phyloP scores from a whole-genome alignment of 30 jellyfish, hydroid and myxozoan genomes.

The Haliclystus octoradiatus region DNA sequence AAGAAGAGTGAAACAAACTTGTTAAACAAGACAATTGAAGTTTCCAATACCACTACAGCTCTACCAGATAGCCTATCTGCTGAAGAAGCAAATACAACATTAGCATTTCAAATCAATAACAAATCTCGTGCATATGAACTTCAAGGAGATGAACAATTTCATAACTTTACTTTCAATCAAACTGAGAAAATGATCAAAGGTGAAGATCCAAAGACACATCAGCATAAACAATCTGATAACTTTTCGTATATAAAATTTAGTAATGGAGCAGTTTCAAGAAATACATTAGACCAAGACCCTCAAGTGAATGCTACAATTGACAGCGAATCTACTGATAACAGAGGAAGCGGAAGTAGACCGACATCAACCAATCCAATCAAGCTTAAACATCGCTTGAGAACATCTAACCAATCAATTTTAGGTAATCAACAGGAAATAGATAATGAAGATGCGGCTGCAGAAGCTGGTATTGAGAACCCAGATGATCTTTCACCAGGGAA shows the following conservation, averaged over 20 bases:
- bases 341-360: not conserved
- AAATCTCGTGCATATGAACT: not conserved
- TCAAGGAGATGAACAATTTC: not conserved
- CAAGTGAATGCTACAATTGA: not conserved
- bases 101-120: not conserved
- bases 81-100: not conserved
- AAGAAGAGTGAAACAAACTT: not conserved
- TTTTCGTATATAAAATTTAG: not conserved
- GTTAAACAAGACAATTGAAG: no score
- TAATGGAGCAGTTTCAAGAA: not conserved
- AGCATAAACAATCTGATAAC: no score
- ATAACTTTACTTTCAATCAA: not conserved
- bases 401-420: not conserved
- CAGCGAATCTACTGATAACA: not conserved
- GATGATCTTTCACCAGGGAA: not conserved
- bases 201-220: not conserved
- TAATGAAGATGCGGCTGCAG: not conserved
- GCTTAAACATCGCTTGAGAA: no score
- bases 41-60: not conserved
- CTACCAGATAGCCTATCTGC: not conserved
- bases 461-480: not conserved
- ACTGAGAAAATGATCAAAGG: not conserved
- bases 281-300: not conserved
- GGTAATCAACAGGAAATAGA: not conserved
- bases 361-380: not conserved